Percentiles rank a stretch among this genome's conserved stretches.
Evolutionary conservation across 2,113 vertebrate species (phyloP).

Genomic region (Megaceryle torquata): DNA sequence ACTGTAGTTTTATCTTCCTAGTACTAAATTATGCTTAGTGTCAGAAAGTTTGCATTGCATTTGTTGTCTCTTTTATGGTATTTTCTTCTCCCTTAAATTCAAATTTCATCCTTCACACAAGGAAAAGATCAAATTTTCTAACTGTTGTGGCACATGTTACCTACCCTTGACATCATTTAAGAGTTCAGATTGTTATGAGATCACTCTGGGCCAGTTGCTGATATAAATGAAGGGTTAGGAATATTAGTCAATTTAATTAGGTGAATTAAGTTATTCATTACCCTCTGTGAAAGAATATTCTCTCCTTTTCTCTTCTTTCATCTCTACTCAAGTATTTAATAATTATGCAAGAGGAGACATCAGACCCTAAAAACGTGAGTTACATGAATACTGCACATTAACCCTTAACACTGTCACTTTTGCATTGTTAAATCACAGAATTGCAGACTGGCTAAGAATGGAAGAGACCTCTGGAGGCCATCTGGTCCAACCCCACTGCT

Average conservation of each 20-base stretch:
- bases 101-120: neutral
- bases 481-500: neutral
- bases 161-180: neutral
- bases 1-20: neutral
- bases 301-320: neutral
- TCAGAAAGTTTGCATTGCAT: neutral
- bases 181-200: neutral
- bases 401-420: neutral
- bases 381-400: neutral
- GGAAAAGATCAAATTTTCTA: neutral
- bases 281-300: neutral
- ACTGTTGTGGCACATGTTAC: neutral
- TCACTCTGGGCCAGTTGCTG: neutral
- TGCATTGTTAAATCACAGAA: neutral
- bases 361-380: neutral
- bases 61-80: neutral
- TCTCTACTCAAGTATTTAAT: neutral
- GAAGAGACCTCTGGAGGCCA: neutral
- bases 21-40: neutral
- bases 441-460: neutral
- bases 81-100: constrained; percentile 6
- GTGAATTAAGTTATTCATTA: neutral
- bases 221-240: neutral
- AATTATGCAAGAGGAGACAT: neutral
- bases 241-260: neutral